Percentiles rank a stretch among this genome's conserved stretches.
These are phyloP conservation scores for Marmota monax DNA, from an alignment of 2,113 vertebrate genomes.

Conservation along the genomic window DNA sequence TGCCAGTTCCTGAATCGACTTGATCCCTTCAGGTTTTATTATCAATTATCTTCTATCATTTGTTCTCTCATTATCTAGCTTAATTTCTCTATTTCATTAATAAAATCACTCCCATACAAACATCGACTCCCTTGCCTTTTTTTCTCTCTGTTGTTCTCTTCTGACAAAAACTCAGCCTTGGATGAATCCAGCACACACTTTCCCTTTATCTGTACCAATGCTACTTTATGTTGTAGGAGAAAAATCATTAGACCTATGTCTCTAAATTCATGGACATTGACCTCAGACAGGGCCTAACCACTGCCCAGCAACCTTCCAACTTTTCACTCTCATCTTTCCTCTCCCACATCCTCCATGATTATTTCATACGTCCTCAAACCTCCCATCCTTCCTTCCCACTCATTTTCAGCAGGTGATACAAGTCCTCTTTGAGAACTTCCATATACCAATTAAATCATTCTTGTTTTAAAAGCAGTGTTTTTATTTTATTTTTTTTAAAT, in stretches of 20 bases:
- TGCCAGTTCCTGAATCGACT: not conserved
- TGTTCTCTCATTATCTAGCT: not conserved
- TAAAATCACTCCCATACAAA: not conserved
- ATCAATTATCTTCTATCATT: not conserved
- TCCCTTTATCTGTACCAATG: not conserved
- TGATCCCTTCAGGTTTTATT: not conserved
- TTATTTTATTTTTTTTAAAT: not conserved
- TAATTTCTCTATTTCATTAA: slow-evolving; percentile 10
- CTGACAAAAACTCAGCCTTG: not conserved
- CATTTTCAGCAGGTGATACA: not conserved
- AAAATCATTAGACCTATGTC: not conserved
- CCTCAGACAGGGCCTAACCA: not conserved
- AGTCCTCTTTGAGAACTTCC: slow-evolving; percentile 9
- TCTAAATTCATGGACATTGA: not conserved
- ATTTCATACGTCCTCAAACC: not conserved
- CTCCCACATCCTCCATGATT: not conserved
- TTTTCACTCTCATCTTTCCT: not conserved
- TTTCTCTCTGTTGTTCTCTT: not conserved
- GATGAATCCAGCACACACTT: not conserved
- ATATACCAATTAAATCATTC: not conserved
- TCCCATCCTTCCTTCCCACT: not conserved
- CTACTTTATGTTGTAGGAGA: not conserved
- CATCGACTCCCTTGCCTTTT: not conserved
- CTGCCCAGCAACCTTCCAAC: not conserved
- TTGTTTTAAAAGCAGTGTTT: not conserved